Evolutionary conservation across 1,140 invertebrate species (phyloP).

Genomic region (Zaprionus nigranus): DNA sequence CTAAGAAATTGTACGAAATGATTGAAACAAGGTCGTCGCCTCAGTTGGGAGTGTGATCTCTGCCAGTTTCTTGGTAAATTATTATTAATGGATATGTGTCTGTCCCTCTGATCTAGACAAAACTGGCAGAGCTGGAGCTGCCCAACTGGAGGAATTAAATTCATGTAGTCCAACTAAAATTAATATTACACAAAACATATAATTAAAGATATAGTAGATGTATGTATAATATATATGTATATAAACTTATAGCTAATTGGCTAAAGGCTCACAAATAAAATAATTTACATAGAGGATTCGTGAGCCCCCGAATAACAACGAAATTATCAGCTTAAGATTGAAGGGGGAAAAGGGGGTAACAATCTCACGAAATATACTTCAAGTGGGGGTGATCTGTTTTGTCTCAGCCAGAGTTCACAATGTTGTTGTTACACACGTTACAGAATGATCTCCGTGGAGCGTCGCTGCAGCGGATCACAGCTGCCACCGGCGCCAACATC

Average conservation of each 20-base stretch:
- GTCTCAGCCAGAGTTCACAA: constrained; percentile 41
- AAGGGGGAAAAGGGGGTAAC: background rate
- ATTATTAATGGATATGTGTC: constrained; percentile 54
- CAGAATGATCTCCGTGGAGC: constrained; percentile 80
- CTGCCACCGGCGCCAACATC: constrained; percentile 43
- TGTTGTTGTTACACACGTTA: constrained; percentile 54
- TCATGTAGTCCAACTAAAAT: constrained; percentile 53
- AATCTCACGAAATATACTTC: constrained; percentile 37
- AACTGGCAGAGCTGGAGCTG: constrained; percentile 25
- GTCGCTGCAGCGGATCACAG: constrained; percentile 75
- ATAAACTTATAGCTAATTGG: constrained; percentile 35
- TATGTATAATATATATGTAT: constrained; percentile 19
- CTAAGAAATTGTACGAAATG: constrained; percentile 50
- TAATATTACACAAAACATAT: constrained; percentile 40
- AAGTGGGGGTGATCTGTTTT: constrained; percentile 15
- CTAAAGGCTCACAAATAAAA: constrained; percentile 36
- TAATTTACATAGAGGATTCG: constrained; percentile 23
- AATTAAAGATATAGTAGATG: constrained; percentile 1
- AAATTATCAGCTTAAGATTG: constrained; percentile 53
- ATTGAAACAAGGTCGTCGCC: constrained; percentile 34
- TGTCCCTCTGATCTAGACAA: constrained; percentile 22
- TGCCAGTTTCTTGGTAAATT: background rate
- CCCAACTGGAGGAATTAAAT: constrained; percentile 48
- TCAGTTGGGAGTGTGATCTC: background rate
- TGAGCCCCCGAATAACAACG: constrained; percentile 77